Base-by-base conservation (phyloP, 2,888 invertebrate species). In the Epirrhoe alternata region DNA sequence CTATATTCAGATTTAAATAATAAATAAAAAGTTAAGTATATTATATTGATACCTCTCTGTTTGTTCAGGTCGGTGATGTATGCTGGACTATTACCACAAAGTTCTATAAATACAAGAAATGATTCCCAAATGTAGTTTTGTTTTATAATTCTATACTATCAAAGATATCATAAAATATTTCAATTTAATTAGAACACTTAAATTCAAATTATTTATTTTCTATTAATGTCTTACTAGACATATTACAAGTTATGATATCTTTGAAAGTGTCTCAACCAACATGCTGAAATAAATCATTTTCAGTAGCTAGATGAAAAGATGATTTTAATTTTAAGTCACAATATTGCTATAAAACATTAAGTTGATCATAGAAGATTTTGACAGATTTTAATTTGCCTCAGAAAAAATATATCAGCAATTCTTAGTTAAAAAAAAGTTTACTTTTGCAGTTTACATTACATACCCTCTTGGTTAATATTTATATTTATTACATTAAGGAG, bases 91-190 rank as follows among this genome's bases (percentile, higher is more conserved):
- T 93, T 92, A 94, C 93, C 94, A 94, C 93, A 94, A 94, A 94
- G 94, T 94, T 94, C 94, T 94, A 94, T 94, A 94, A 94, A 94
- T 94, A 94, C 88, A 94, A 94, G 93, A 94, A 94, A 94, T 86
- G 92, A 93, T 92, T 88, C 92, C 90, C 90, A 91, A 88, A 92
- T 93, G 92, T 92, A 93, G 88, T 90, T 91, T 88, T 83, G 86
- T 87, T 86, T 82, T 72, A 82, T 77, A 84, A 75, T 75, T 74
- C 77, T 77, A 81, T 74, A 80, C 80, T 84, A 83, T 86, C 83
- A 89, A 86, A 88, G 85, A 86, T 89, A 87, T 76, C 73, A 54
- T 59, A 64, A 70, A 42, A 42, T 42, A 12, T 42, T 12, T 42
- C 5, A 10, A 42, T 42, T 24, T 24, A 24, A 24, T 4, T 42